Evolutionary conservation across 2,888 invertebrate genomes (phyloP).

Genomic region (Eutolmus rufibarbis): DNA sequence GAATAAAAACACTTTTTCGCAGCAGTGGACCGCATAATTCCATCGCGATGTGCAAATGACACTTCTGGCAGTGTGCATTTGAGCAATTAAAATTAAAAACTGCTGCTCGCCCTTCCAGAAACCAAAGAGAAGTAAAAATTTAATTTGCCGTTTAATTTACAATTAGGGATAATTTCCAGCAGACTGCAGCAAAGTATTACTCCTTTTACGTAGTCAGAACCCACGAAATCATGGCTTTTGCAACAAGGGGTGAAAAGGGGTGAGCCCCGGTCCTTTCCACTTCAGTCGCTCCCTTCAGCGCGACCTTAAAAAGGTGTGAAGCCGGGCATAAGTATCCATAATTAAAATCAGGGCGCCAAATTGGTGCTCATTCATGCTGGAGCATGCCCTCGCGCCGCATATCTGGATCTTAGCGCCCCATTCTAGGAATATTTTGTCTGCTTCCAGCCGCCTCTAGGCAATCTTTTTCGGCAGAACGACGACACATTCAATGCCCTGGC

Average conservation of each 20-base stretch:
- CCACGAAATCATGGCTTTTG: neutral
- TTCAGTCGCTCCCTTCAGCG: neutral
- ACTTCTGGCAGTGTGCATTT: neutral
- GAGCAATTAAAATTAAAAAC: neutral
- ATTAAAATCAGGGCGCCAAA: neutral
- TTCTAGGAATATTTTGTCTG: neutral
- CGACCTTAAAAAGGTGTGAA: neutral
- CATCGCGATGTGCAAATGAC: neutral
- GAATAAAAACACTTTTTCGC: neutral
- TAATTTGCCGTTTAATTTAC: neutral
- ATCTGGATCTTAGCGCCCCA: neutral
- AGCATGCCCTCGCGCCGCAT: neutral
- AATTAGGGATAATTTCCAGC: neutral
- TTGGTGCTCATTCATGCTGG: neutral
- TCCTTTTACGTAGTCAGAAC: neutral
- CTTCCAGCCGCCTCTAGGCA: neutral
- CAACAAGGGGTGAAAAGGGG: neutral
- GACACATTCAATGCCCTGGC: neutral
- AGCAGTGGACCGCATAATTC: neutral
- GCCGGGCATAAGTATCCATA: neutral
- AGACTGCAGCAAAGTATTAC: neutral
- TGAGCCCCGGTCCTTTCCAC: neutral
- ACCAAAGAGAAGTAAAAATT: neutral
- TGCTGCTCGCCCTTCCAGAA: neutral
- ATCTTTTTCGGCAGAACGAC: neutral